These are phyloP conservation scores for Drosophila sechellia DNA, from an alignment of 1,140 invertebrate species.

Conservation along the genomic window DNA sequence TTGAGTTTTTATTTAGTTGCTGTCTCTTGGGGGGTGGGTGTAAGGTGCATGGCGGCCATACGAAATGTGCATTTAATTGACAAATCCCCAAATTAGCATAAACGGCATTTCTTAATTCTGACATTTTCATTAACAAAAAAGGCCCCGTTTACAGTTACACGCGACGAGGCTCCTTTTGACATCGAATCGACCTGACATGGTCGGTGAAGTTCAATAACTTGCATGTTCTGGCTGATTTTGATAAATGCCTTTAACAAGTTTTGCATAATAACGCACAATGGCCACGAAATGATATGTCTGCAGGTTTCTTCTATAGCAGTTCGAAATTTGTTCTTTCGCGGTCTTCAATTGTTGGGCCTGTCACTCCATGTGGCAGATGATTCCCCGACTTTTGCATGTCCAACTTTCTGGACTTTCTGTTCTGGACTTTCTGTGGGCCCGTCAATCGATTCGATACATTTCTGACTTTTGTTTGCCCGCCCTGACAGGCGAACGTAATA, in stretches of 20 bases:
- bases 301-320: constrained; percentile 60
- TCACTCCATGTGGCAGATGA: constrained; percentile 65
- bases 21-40: constrained; percentile 20
- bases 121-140: constrained; percentile 76
- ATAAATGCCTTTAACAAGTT: constrained; percentile 78
- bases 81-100: constrained; percentile 64
- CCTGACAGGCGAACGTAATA: constrained; percentile 63
- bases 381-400: constrained; percentile 24
- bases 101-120: constrained; percentile 53
- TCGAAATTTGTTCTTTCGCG: constrained; percentile 45
- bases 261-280: constrained; percentile 72
- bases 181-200: constrained; percentile 57
- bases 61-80: constrained; percentile 81
- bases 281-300: constrained; percentile 66
- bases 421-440: constrained; percentile 3
- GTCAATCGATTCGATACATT: constrained; percentile 16
- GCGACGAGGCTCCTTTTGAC: constrained; percentile 59
- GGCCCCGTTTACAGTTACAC: constrained; percentile 67
- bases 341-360: constrained; percentile 73
- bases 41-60: constrained; percentile 79
- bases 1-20: constrained; percentile 31
- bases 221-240: constrained; percentile 57
- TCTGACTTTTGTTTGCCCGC: constrained; percentile 39
- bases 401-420: constrained; percentile 24
- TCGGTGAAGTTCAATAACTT: constrained; percentile 71